Evolutionary conservation across 1,140 invertebrate genomes (phyloP), one percentile per base, ranked within the genome.

Genomic region (Heliconius hewitsoni): DNA sequence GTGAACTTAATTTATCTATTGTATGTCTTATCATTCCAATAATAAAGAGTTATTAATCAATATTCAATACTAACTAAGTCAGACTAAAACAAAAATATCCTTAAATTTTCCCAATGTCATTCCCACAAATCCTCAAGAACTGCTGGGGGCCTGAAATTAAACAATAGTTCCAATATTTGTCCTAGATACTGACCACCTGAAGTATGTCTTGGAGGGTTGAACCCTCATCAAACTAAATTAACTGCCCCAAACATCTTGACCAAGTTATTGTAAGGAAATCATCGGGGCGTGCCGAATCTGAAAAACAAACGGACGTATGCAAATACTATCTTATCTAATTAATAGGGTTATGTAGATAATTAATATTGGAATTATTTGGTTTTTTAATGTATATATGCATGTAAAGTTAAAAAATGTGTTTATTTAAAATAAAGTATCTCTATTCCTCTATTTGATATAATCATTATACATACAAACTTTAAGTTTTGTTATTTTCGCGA

Each of bases 271-370:
- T 91, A 87, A 78, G 81, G 85, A 79, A 83, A 74, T 80, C 84
- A 84, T 42, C 71, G 73, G 83, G 78, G 76, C 78, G 81, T 76
- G 52, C 30, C 76, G 85, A 89, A 91, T 91, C 85, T 83, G 84
- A 89, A 92, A 93, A 91, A 91, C 91, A 93, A 93, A 93, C 87
- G 84, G 86, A 89, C 87, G 90, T 86, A 90, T 87, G 89, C 89
- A 89, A 91, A 92, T 91, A 90, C 77, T 87, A 81, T 83, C 79
- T 84, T 77, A 87, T 86, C 84, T 84, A 90, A 90, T 90, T 87
- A 60, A 60, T 27, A 88, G 74, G 34, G 72, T 74, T 55, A 52
- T 80, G 2, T 23, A 23, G 23, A 60, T 9, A 23, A 2, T 60
- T 23, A 23, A 23, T 8, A 6, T 16, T 52, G n/a, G 19, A 23